These are phyloP conservation scores for Nezara viridula DNA, from an alignment of 2,888 invertebrate species.

Conservation along the genomic window DNA sequence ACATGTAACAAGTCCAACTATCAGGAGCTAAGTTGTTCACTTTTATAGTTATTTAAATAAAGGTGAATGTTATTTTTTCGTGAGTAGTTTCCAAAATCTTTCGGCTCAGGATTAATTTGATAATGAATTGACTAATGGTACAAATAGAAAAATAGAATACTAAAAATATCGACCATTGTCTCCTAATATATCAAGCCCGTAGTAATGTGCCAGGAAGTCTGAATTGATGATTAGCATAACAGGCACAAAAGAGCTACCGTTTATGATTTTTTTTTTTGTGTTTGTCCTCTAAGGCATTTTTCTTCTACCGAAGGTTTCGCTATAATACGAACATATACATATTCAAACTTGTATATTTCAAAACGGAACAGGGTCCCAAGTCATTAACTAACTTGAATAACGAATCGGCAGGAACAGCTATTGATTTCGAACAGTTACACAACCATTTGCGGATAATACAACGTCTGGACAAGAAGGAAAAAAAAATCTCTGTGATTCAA, in stretches of 20 bases:
- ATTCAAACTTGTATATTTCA: constrained; percentile 6
- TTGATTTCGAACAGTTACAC: neutral
- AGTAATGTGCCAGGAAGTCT: neutral
- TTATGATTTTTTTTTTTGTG: neutral
- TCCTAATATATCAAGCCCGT: neutral
- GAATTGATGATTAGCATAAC: neutral
- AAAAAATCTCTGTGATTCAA: neutral
- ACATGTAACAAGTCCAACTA: no score
- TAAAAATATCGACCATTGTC: neutral
- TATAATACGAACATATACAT: constrained; percentile 1
- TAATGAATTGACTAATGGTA: neutral
- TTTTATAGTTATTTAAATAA: no score
- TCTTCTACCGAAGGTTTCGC: neutral
- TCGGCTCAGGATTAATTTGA: neutral
- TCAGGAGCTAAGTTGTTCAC: no score
- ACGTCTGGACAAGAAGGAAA: neutral
- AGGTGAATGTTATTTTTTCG: no score
- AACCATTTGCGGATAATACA: constrained; percentile 15
- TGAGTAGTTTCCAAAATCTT: neutral
- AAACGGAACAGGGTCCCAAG: neutral
- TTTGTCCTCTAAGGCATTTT: neutral
- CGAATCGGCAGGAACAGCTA: neutral
- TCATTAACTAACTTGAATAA: constrained; percentile 14
- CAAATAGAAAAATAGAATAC: neutral
- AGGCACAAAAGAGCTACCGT: neutral